Evolutionary conservation across 2,797 vertebrate genomes (phyloP).

Genomic region (Jordanella pulchra): DNA sequence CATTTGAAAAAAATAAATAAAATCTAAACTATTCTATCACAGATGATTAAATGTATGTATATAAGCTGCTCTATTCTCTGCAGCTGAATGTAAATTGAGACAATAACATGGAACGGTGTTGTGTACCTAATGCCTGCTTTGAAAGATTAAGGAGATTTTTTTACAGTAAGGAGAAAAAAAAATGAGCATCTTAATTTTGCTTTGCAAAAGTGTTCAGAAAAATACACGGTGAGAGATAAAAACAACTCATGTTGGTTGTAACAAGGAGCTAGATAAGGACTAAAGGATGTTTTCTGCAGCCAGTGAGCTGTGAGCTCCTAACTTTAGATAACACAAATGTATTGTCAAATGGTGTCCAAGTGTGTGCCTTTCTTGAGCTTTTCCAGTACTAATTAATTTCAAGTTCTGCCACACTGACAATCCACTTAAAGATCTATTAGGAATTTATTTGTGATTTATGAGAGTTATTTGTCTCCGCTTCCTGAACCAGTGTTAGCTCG

Average conservation of each 20-base stretch:
- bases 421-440: constrained; percentile 54
- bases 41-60: neutral
- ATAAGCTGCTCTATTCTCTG: too few species aligned
- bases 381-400: constrained; percentile 27
- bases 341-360: neutral
- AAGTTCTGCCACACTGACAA: constrained; percentile 63
- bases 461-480: constrained; percentile 49
- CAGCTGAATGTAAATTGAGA: too few species aligned
- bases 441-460: constrained; percentile 62
- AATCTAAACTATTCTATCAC: neutral
- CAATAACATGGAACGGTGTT: too few species aligned
- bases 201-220: neutral
- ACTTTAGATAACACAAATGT: neutral
- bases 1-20: neutral
- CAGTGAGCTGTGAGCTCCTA: neutral
- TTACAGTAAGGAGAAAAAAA: too few species aligned
- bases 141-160: too few species aligned
- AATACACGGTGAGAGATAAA: neutral
- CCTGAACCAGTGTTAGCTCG: constrained; percentile 52
- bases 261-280: neutral
- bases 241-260: neutral
- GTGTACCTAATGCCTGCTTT: too few species aligned
- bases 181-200: neutral
- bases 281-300: neutral
- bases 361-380: neutral